phyloP scores from a whole-genome alignment of 1,140 invertebrate species.

The Paralvinella palmiformis region DNA sequence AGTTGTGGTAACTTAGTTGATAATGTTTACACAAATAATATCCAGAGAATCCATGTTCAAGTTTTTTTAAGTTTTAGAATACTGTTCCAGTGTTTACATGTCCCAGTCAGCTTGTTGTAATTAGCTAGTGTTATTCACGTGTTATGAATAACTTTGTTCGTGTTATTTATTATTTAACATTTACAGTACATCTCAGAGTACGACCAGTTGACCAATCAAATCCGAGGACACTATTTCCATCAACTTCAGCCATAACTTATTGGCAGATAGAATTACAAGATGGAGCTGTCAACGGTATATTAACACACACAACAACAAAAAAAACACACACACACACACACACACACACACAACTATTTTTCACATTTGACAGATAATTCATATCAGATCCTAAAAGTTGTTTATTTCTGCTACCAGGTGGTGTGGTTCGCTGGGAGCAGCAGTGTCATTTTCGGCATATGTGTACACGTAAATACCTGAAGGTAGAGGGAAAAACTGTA shows the following conservation, averaged over 20 bases:
- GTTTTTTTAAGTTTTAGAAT: too few relatives aligned
- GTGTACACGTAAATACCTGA: constrained; percentile 21
- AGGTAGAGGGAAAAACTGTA: constrained; percentile 13
- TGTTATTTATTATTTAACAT: background rate
- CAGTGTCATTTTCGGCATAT: constrained; percentile 21
- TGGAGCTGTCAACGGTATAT: constrained; percentile 3
- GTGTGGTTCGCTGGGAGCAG: constrained; percentile 23
- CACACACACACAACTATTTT: too few relatives aligned
- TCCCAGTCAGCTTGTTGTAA: too few relatives aligned
- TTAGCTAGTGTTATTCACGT: background rate
- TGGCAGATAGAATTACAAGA: constrained; percentile 22
- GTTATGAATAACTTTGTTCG: background rate
- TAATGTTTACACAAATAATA: too few relatives aligned
- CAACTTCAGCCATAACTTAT: constrained; percentile 23
- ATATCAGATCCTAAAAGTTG: too few relatives aligned
- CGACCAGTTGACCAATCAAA: constrained; percentile 21
- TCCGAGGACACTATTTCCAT: constrained; percentile 18
- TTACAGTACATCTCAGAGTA: constrained; percentile 21
- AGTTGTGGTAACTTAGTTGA: too few relatives aligned
- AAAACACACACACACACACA: too few relatives aligned
- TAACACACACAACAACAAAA: too few relatives aligned
- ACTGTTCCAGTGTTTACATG: too few relatives aligned
- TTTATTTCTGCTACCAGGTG: constrained; percentile 14
- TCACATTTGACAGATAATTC: too few relatives aligned
- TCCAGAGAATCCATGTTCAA: too few relatives aligned